These are phyloP conservation scores for Cololabis saira DNA, from an alignment of 2,113 vertebrate genomes.

Conservation along the genomic window DNA sequence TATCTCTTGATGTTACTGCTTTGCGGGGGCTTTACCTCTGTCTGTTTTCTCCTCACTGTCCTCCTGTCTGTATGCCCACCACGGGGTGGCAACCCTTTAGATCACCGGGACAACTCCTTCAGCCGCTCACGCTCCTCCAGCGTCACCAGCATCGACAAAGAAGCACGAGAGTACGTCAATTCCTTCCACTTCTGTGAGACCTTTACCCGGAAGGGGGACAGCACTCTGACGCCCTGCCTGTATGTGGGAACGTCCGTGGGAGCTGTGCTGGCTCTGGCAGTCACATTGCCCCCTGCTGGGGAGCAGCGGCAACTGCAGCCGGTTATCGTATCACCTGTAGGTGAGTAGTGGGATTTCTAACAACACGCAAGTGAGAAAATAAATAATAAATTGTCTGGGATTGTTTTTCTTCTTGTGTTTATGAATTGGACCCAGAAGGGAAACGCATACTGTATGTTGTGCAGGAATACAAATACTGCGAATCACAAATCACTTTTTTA, in stretches of 20 bases:
- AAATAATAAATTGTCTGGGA: no score
- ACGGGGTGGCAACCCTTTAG: slow-evolving; percentile 86
- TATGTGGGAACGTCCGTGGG: slow-evolving; percentile 96
- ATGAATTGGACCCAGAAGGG: no score
- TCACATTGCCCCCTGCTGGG: slow-evolving; percentile 92
- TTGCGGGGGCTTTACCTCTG: slow-evolving; percentile 79
- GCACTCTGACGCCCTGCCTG: slow-evolving; percentile 86
- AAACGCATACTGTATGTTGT: no score
- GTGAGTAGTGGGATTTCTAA: slow-evolving; percentile 76
- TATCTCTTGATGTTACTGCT: slow-evolving; percentile 6
- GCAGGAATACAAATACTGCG: no score
- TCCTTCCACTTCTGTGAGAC: slow-evolving; percentile 95
- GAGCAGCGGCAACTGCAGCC: slow-evolving; percentile 97
- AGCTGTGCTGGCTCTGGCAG: slow-evolving; percentile 88
- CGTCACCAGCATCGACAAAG: slow-evolving; percentile 98
- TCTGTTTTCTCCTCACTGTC: slow-evolving; percentile 79
- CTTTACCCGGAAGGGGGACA: slow-evolving; percentile 90
- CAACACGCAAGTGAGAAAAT: fast-evolving
- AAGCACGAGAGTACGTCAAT: slow-evolving; percentile 92
- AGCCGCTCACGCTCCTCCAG: slow-evolving; percentile 98
- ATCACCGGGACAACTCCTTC: slow-evolving; percentile 97
- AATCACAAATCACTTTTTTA: no score
- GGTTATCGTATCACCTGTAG: slow-evolving; percentile 93
- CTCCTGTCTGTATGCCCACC: slow-evolving; percentile 85
- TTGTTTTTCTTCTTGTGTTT: no score